phyloP scores from a whole-genome alignment of 2,113 vertebrate genomes.

The Phalacrocorax aristotelis region DNA sequence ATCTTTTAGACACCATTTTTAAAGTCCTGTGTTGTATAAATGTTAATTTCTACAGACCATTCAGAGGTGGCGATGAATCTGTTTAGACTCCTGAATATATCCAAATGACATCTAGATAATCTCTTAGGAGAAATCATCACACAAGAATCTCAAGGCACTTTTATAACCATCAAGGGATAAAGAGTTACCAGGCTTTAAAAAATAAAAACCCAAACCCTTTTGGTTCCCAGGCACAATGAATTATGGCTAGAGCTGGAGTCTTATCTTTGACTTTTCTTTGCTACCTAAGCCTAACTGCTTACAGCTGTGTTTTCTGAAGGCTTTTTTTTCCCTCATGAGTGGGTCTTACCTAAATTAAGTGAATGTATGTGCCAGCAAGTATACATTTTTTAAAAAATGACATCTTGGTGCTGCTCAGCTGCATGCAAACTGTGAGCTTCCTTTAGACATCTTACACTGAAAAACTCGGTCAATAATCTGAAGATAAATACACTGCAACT shows the following conservation, averaged over 20 bases:
- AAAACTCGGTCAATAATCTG: neutral
- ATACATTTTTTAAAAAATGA: rapidly evolving
- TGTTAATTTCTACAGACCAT: neutral
- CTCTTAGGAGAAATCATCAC: neutral
- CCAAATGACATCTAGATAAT: neutral
- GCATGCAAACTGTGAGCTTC: neutral
- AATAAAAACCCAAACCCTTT: neutral
- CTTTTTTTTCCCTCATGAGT: neutral
- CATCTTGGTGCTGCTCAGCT: neutral
- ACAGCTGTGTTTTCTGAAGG: neutral
- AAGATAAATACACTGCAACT: neutral
- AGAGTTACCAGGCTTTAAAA: neutral
- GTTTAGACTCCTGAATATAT: neutral
- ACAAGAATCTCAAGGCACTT: neutral
- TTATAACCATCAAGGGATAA: neutral
- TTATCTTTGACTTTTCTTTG: neutral
- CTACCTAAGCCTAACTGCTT: neutral
- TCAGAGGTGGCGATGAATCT: neutral
- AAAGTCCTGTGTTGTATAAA: neutral
- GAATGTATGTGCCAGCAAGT: neutral
- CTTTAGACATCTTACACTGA: neutral
- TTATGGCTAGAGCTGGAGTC: neutral
- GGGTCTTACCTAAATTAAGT: neutral
- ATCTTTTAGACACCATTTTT: neutral
- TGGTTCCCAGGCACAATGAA: neutral